Conservation (phyloP, 2,113 vertebrate species). For the Xenus cinereus region DNA sequence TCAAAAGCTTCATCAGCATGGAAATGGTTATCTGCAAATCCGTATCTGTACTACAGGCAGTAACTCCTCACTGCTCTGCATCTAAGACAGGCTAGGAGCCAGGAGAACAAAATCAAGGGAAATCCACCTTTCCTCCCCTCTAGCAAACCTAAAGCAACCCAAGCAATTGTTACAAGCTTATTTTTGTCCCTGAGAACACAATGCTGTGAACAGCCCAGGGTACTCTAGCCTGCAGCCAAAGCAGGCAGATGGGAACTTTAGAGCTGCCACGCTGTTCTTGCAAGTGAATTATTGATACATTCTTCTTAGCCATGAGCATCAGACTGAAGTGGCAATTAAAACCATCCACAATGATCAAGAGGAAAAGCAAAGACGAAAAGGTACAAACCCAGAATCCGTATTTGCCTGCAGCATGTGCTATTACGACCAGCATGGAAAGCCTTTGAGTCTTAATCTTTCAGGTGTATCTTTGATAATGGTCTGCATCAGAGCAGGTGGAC, state of each 20-base stretch:
- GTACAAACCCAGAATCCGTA: not conserved
- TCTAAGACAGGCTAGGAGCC: not conserved
- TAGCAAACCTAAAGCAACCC: not conserved
- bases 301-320: not conserved
- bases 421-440: not conserved
- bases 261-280: not conserved
- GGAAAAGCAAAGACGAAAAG: not conserved
- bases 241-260: not conserved
- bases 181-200: not conserved
- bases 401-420: not conserved
- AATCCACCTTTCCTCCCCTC: not conserved
- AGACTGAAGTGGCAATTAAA: not conserved
- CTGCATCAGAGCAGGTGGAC: not conserved
- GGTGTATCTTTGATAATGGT: not conserved
- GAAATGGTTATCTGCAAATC: not conserved
- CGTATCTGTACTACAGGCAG: not conserved
- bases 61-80: not conserved
- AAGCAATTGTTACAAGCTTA: not conserved
- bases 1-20: not conserved
- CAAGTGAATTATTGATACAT: constrained; percentile 24
- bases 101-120: not conserved
- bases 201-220: not conserved
- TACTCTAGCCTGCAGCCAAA: not conserved
- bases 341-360: not conserved
- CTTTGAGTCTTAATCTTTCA: not conserved